Conservation (phyloP, 2,113 vertebrate genomes). For the Cyprinodon brontotheroides region DNA sequence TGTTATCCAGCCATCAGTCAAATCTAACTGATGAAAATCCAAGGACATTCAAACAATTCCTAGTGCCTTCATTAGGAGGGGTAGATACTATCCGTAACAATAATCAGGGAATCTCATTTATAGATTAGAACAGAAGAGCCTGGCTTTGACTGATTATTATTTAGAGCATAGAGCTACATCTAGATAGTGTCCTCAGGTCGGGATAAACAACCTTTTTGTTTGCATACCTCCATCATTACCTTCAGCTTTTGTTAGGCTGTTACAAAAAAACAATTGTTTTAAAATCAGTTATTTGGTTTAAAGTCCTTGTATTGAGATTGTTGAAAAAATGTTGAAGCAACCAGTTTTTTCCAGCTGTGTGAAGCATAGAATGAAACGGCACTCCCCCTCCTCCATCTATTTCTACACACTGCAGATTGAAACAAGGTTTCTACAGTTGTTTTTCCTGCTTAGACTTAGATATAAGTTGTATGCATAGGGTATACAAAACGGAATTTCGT, state of each 20-base stretch:
- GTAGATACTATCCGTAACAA: constrained; percentile 67
- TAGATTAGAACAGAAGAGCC: constrained; percentile 31
- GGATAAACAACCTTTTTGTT: constrained; percentile 18
- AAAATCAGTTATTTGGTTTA: not conserved
- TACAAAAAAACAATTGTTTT: not conserved
- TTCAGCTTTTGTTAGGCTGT: not conserved
- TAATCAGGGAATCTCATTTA: constrained; percentile 69
- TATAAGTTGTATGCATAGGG: no score
- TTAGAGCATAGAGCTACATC: constrained; percentile 36
- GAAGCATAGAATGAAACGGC: not conserved
- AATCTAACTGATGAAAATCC: constrained; percentile 63
- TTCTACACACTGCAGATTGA: not conserved
- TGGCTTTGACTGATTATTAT: constrained; percentile 70
- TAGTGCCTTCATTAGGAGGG: constrained; percentile 83
- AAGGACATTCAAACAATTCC: constrained; percentile 72
- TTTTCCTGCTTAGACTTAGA: not conserved
- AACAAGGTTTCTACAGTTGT: not conserved
- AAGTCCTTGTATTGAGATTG: not conserved
- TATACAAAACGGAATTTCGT: no score
- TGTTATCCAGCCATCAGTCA: constrained; percentile 72
- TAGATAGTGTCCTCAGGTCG: constrained; percentile 33
- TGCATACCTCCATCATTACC: not conserved
- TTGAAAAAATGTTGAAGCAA: not conserved
- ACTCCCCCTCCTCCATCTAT: not conserved
- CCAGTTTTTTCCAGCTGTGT: not conserved